These are phyloP conservation scores for Siphlonurus alternatus DNA, from an alignment of 2,888 invertebrate genomes.

Conservation along the genomic window DNA sequence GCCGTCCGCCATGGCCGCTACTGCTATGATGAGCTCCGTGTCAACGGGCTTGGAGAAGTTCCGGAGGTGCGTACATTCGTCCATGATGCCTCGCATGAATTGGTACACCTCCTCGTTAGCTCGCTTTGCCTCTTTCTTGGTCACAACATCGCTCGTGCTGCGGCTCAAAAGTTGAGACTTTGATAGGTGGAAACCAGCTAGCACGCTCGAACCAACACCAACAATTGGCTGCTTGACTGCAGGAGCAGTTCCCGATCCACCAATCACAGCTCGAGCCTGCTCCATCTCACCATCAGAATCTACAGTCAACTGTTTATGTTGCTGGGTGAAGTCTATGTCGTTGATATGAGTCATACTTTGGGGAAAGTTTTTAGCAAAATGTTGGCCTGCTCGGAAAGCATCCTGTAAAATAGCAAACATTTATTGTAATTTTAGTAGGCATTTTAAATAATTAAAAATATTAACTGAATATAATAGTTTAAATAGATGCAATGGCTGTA, in stretches of 20 bases:
- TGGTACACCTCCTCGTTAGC: slow-evolving; percentile 49
- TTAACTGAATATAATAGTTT: neutral
- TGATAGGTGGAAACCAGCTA: slow-evolving; percentile 10
- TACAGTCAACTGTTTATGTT: neutral
- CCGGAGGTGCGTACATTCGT: slow-evolving; percentile 91
- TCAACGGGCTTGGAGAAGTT: slow-evolving; percentile 78
- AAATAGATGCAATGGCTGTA: no score
- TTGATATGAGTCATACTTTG: slow-evolving; percentile 24
- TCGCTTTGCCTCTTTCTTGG: slow-evolving; percentile 22
- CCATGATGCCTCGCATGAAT: slow-evolving; percentile 97
- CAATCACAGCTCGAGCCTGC: neutral
- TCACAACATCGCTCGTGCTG: neutral
- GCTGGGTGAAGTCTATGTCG: neutral
- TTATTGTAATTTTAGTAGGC: neutral
- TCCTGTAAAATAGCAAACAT: slow-evolving; percentile 20
- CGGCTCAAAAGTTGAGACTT: slow-evolving; percentile 8
- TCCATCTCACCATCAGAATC: neutral
- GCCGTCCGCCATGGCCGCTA: slow-evolving; percentile 73
- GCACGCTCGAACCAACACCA: neutral
- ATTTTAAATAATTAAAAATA: neutral
- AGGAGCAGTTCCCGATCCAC: neutral
- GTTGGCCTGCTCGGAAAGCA: slow-evolving; percentile 42
- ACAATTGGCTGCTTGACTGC: neutral
- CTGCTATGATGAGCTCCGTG: slow-evolving; percentile 75
- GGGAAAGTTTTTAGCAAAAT: slow-evolving; percentile 49